phyloP scores from a whole-genome alignment of 1,140 invertebrate species.

The Plodia interpunctella region DNA sequence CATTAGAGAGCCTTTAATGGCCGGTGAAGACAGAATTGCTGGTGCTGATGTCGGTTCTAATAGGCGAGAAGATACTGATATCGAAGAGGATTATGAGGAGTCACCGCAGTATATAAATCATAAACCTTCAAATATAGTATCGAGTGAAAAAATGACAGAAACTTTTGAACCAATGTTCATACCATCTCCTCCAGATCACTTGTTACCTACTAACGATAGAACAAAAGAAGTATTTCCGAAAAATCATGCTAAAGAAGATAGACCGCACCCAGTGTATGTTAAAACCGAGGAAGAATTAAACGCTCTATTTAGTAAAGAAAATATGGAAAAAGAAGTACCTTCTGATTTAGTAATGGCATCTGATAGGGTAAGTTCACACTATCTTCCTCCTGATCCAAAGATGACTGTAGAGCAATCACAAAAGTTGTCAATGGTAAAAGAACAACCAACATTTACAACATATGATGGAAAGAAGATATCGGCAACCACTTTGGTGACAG shows the following conservation, averaged over 20 bases:
- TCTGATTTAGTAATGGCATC: slow-evolving; percentile 82
- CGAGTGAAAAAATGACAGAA: slow-evolving; percentile 75
- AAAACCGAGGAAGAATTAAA: slow-evolving; percentile 57
- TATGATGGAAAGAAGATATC: slow-evolving; percentile 85
- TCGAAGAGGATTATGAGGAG: slow-evolving; percentile 74
- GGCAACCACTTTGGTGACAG: slow-evolving; percentile 79
- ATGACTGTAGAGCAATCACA: slow-evolving; percentile 61
- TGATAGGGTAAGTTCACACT: slow-evolving; percentile 82
- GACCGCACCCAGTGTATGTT: slow-evolving; percentile 67
- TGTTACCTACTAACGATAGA: slow-evolving; percentile 61
- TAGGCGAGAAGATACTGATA: slow-evolving; percentile 74
- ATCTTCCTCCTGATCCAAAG: slow-evolving; percentile 80
- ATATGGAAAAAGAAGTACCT: slow-evolving; percentile 59
- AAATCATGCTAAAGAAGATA: slow-evolving; percentile 68
- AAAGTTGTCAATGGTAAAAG: slow-evolving; percentile 61
- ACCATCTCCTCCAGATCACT: slow-evolving; percentile 81
- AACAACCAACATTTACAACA: slow-evolving; percentile 78
- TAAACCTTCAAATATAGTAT: slow-evolving; percentile 29
- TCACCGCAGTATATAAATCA: slow-evolving; percentile 70
- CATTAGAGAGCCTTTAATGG: slow-evolving; percentile 78
- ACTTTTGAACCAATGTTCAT: slow-evolving; percentile 86
- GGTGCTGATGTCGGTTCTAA: slow-evolving; percentile 65
- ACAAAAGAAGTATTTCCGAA: slow-evolving; percentile 63
- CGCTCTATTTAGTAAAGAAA: slow-evolving; percentile 56
- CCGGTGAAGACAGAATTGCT: slow-evolving; percentile 74